These are phyloP conservation scores for Rallus crepitans DNA, from an alignment of 2,797 vertebrate genomes.

Conservation along the genomic window DNA sequence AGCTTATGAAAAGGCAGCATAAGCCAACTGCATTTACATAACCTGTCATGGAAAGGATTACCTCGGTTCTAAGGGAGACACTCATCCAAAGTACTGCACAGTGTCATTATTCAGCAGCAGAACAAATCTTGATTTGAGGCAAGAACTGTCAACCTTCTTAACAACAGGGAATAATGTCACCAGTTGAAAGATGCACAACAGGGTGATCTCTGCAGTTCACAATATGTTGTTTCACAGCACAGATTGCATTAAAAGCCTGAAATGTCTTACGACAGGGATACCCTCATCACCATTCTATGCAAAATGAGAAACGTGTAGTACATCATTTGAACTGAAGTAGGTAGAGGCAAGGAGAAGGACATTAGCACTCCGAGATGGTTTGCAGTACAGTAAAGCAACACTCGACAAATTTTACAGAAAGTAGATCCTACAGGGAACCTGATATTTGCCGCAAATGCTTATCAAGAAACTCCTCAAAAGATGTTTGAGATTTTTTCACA, in stretches of 20 bases:
- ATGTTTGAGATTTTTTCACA: background rate
- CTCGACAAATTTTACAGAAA: background rate
- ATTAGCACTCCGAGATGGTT: background rate
- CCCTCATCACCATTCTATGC: background rate
- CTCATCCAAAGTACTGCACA: background rate
- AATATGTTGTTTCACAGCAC: background rate
- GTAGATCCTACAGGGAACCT: background rate
- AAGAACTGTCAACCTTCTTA: background rate
- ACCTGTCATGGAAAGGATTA: background rate
- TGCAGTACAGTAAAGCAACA: background rate
- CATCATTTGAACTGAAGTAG: background rate
- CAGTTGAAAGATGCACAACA: background rate
- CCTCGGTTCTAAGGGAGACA: background rate
- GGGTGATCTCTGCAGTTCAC: background rate
- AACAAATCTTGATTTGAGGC: constrained; percentile 5
- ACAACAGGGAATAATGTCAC: background rate
- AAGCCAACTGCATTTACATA: background rate
- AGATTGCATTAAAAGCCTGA: background rate
- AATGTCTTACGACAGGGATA: background rate
- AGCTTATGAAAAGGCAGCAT: background rate
- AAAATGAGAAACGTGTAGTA: background rate
- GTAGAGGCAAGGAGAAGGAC: background rate
- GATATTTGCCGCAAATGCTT: background rate
- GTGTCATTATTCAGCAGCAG: background rate
- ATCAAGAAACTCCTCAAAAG: background rate